Evolutionary conservation across 2,888 invertebrate species (phyloP).

Genomic region (Eupithecia abbreviata): DNA sequence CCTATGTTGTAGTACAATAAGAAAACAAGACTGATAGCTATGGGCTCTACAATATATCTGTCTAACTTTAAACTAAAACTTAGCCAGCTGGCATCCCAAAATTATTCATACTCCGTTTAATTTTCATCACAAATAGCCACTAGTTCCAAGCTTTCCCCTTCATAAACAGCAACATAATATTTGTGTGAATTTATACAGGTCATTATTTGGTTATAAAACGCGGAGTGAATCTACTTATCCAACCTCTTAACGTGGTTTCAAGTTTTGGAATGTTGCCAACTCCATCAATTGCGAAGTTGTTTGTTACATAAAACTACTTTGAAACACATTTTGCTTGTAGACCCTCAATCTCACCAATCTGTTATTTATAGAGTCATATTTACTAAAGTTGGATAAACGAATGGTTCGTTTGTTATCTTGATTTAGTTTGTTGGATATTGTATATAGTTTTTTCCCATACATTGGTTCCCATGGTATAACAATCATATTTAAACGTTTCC

Average conservation of each 20-base stretch:
- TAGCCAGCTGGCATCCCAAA: background rate
- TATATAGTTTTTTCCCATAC: too few relatives aligned
- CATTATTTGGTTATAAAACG: constrained; percentile 18
- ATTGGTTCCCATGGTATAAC: too few relatives aligned
- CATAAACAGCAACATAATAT: background rate
- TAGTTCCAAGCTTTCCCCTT: background rate
- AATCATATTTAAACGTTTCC: too few relatives aligned
- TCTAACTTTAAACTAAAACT: background rate
- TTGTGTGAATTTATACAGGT: background rate
- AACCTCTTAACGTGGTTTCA: constrained; percentile 16
- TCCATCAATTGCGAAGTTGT: constrained; percentile 25
- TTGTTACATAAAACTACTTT: constrained; percentile 21
- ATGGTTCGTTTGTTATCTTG: constrained; percentile 22
- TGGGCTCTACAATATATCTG: background rate
- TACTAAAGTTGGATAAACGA: constrained; percentile 15
- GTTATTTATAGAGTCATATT: constrained; percentile 23
- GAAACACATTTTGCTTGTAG: constrained; percentile 17
- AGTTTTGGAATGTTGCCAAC: constrained; percentile 30
- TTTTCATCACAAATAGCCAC: background rate
- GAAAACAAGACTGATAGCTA: background rate
- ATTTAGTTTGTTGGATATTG: background rate
- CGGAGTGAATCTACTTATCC: constrained; percentile 11
- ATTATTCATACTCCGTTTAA: background rate
- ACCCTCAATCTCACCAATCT: constrained; percentile 21
- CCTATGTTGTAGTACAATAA: too few relatives aligned